Base-by-base conservation (phyloP, 2,797 vertebrate species). In the Scleropages formosus region DNA sequence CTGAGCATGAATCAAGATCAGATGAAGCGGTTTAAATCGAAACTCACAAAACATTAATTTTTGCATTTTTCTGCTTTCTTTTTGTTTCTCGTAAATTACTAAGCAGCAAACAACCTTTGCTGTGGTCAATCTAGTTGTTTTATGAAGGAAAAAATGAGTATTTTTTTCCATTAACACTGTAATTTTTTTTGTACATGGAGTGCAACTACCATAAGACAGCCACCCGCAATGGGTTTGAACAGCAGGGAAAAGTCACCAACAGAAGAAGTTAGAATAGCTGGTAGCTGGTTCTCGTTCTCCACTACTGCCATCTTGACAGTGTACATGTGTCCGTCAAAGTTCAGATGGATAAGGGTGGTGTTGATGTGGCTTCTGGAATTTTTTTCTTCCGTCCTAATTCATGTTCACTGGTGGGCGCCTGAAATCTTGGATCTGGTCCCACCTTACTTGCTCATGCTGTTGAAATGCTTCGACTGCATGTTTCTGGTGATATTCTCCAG, bases 401-500 rank as follows among this genome's bases (percentile, higher is more conserved):
- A 24, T 59, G 74, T 61, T 75, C 44, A 75, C 69, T 24, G 8
- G n/a, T 26, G 22, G 65, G 44, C 39, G 66, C 22, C 26, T 22
- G 20, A 12, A 15, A 61, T 60, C 44, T 67, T 69, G 39, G 44
- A 27, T 61, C 64, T 61, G 51, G 20, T 20, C 58, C 59, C 65
- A 26, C 49, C 24, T 67, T 26, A 60, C 58, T 18, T 24, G 46
- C 13, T 53, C 44, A 62, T 9, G 53, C 65, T 31, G 16, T 53
- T 68, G 9, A 39, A 71, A 76, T 61, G 75, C 66, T 51, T 44
- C 20, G 6, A 39, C 71, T 62, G 71, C 59, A 13, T 22, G 12
- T 46, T 27, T 62, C 59, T 61, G 67, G 18, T 72, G 68, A 64
- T 72, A 20, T 76, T 65, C 64, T 53, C 59, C 60, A 63, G 60